Base-by-base conservation (phyloP, 2,888 invertebrate species). In the Anthophora plumipes region DNA sequence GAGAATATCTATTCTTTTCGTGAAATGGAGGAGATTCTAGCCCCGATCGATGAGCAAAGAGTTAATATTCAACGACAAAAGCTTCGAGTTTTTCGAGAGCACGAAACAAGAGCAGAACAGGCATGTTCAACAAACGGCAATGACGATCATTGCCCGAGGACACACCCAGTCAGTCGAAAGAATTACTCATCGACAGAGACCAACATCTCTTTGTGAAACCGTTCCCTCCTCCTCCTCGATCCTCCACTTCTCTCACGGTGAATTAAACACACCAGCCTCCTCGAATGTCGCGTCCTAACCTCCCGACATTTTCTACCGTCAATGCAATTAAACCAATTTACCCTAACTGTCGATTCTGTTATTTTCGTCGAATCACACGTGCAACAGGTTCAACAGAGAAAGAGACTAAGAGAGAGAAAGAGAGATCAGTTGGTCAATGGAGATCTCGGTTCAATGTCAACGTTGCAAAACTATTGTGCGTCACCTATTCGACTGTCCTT, bases 101-200 rank as follows among this genome's bases (percentile, higher is more conserved):
- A 59, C 5, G 31, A 54, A 48, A 60, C 7, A 3, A 11, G 25
- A 11, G 20, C 46, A n/a, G 55, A 43, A 69, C 25, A 14, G n/a
- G 1, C 20, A 20, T n/a, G 43, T 59, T 54, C 70, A 31, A 63
- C 57, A 61, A 80, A 60, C 41, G 64, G 63, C 70, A 83, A 72
- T 60, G 77, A 75, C 69, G 72, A 84, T 71, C 70, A 67, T 66
- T 70, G 70, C 17, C 31, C 70, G 75, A 48, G 81, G 77, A 72
- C 84, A 85, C 84, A 79, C 81, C 82, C 82, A 82, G 64, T 66
- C 52, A 69, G 52, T 60, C 68, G 76, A 82, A 84, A 84, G 84
- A 84, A 82, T 85, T 85, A 85, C 78, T 85, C 84, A 85, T 85
- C 84, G 84, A 70, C 73, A 69, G 71, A 81, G 64, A 71, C 71